phyloP scores from a whole-genome alignment of 2,113 vertebrate species.

The Chaetodon auriga region DNA sequence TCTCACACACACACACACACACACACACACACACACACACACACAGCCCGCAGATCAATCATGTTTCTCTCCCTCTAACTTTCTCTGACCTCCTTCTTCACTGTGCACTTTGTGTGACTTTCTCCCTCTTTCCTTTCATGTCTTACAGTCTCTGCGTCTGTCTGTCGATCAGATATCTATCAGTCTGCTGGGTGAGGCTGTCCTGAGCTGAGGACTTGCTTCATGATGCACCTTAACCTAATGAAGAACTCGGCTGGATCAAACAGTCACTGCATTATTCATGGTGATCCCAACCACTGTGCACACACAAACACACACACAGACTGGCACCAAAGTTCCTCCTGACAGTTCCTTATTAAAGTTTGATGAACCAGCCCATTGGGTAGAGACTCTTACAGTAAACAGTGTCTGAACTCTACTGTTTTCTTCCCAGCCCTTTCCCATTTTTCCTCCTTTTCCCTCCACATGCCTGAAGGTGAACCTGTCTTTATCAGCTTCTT shows the following conservation, averaged over 20 bases:
- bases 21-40: not conserved
- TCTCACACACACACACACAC: not conserved
- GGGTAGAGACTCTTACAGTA: slow-evolving; percentile 15
- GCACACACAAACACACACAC: slow-evolving; percentile 20
- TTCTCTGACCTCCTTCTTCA: slow-evolving; percentile 16
- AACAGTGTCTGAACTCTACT: not conserved
- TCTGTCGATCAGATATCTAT: not conserved
- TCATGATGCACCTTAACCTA: slow-evolving; percentile 18
- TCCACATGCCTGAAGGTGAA: not conserved
- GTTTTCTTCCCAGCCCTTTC: not conserved
- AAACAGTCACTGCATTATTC: slow-evolving; percentile 55
- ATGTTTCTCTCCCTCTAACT: slow-evolving; percentile 1
- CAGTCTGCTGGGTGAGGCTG: not conserved
- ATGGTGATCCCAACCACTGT: slow-evolving; percentile 33
- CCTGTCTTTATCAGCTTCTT: not conserved
- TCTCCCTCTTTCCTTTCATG: not conserved
- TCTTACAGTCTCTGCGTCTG: not conserved
- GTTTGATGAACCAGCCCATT: slow-evolving; percentile 40
- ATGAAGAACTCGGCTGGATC: slow-evolving; percentile 37
- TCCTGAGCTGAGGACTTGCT: not conserved
- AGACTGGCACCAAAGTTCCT: not conserved
- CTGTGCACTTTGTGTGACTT: not conserved
- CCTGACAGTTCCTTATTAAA: slow-evolving; percentile 47
- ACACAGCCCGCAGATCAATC: not conserved
- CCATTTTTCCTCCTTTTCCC: not conserved